These are phyloP conservation scores for Sciurus carolinensis DNA, from an alignment of 2,797 vertebrate genomes.

Conservation along the genomic window DNA sequence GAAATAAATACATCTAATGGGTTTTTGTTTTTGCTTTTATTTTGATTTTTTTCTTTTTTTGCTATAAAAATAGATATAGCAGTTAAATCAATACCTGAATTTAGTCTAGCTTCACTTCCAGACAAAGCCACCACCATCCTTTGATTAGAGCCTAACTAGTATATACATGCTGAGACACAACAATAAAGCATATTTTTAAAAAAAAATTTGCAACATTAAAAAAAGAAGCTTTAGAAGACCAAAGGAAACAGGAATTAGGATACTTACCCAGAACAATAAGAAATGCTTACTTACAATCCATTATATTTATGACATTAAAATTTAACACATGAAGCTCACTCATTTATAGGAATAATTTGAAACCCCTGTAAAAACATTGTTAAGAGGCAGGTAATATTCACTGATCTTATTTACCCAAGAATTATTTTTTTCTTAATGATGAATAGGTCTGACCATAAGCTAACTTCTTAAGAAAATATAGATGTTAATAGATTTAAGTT, in stretches of 20 bases:
- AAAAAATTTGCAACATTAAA: conserved; percentile 67
- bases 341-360: conserved; percentile 55
- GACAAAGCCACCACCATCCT: conserved; percentile 28
- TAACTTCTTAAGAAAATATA: conserved; percentile 74
- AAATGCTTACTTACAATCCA: conserved; percentile 69
- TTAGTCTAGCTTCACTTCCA: conserved; percentile 54
- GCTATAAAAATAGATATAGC: not conserved
- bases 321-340: conserved; percentile 49
- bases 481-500: conserved; percentile 73
- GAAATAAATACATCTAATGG: not conserved
- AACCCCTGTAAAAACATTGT: conserved; percentile 59
- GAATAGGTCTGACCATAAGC: conserved; percentile 57
- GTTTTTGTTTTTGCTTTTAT: no score
- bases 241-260: conserved; percentile 73
- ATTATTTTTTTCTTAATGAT: conserved; percentile 28
- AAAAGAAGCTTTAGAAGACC: conserved; percentile 8
- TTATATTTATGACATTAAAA: conserved; percentile 71
- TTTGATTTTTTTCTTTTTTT: not conserved
- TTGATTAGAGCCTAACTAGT: conserved; percentile 3
- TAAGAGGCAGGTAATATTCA: conserved; percentile 43
- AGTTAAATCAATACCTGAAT: conserved; percentile 51
- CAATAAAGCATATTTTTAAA: conserved; percentile 22
- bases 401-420: conserved; percentile 39
- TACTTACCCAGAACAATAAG: conserved; percentile 65
- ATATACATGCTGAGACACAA: conserved; percentile 55